Evolutionary conservation across 1,140 invertebrate species (phyloP), one percentile per base, ranked within the genome.

Genomic region (Anastatus disparis): DNA sequence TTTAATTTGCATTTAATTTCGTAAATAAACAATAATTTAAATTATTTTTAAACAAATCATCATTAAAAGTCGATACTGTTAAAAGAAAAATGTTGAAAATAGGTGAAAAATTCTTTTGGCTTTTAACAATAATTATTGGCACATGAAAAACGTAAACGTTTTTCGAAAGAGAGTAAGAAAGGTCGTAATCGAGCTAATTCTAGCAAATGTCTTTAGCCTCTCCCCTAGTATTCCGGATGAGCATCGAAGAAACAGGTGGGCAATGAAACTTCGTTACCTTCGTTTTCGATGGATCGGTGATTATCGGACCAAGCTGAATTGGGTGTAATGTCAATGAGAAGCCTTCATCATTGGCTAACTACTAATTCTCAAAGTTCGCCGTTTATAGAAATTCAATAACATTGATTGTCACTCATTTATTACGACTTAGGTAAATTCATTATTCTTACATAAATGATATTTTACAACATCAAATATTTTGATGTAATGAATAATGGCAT

Each of bases 181-280:
- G 46, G 3, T 50, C 46, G 46, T 50, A 35, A 61, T 62, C 15
- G 26, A 50, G 27, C 15, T 50, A 59, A 42, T 59, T 24, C 38
- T 35, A 9, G 27, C 8, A 22, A 48, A 62, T 62, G 44, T 62
- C 59, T 35, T 48, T 31, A 35, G 15, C 35, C 24, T 10, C n/a
- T n/a, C n/a, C n/a, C n/a, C n/a, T n/a, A n/a, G n/a, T n/a, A 22
- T 44, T 15, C 17, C 44, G 10, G 8, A 22, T 15, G n/a, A 20
- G 20, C 26, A 48, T 38, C 3, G 9, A 63, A 48, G 20, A 52
- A 64, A 35, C 62, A 64, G 62, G 62, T 64, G 46, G 29, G 29
- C 31, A 20, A 64, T 64, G 62, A 52, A 64, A 64, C 29, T 64
- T 52, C 29, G 31, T 64, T 52, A 52, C 15, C 17, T 27, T 52